Evolutionary conservation across 2,888 invertebrate genomes (phyloP), one percentile per base, ranked within the genome.

Genomic region (Drosophila parthenogenetica): DNA sequence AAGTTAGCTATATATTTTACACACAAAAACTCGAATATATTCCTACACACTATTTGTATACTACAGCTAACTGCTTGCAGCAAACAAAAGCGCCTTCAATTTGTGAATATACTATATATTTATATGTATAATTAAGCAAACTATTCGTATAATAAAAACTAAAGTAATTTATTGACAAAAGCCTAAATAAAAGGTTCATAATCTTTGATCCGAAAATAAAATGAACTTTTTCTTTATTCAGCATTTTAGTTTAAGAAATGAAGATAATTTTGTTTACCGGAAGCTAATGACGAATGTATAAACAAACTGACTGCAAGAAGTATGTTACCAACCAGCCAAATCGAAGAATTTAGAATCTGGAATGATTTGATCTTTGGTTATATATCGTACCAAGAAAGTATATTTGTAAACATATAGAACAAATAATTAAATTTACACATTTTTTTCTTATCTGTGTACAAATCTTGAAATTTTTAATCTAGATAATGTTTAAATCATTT

Each of bases 1-100:
- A 77, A 69, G 43, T 17, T 59, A 53, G 57, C 40, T 46, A 60
- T 60, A 73, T 69, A 63, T 68, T 73, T 73, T 61, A 79, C 64
- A 74, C 63, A 45, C 45, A 17, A 11, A 29, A 67, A 73, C 69
- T 79, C 61, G 58, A 75, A 69, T 51, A 74, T 74, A 76, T 73
- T 76, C 76, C 76, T 76, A 74, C 35, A 74, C 29, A 29, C 29
- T 51, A 59, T 74, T 74, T 84, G 81, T 73, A 83, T 66, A 73
- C 83, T 83, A 74, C 45, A 49, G 57, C 53, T 68, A 60, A 54
- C 57, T 58, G 86, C 80, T 82, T 62, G 65, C 60, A 76, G 79
- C 78, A 78, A 81, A 84, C 79, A 25, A 64, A 67, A 57, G 87
- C 85, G 87, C 85, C 79, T 87, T 87, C 57, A 67, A 81, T 72